Conservation (phyloP, 2,113 vertebrate species). For the Natator depressus region DNA sequence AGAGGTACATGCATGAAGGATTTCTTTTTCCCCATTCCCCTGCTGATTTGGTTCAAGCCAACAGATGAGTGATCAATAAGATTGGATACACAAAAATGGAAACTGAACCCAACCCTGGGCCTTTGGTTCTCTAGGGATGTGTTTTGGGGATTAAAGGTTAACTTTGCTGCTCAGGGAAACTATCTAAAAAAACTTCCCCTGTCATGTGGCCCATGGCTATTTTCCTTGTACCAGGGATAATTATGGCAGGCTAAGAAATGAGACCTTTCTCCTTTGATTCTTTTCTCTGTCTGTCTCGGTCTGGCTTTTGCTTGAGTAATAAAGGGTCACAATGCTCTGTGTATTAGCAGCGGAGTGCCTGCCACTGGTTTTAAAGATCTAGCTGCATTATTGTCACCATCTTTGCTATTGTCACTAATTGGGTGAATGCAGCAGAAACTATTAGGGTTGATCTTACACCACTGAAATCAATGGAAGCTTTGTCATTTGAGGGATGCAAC, state of each 20-base stretch:
- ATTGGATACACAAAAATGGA: slow-evolving; percentile 20
- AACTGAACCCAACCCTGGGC: background rate
- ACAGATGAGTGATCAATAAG: slow-evolving; percentile 13
- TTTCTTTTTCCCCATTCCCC: background rate
- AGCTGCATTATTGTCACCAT: background rate
- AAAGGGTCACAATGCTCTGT: background rate
- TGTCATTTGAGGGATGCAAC: background rate
- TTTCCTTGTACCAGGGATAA: slow-evolving; percentile 9
- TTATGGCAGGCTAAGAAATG: slow-evolving; percentile 8
- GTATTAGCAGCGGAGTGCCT: background rate
- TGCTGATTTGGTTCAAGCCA: background rate
- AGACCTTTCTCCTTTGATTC: background rate
- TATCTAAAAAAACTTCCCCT: background rate
- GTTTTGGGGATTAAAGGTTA: slow-evolving; percentile 37
- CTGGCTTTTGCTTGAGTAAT: background rate
- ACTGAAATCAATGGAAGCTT: background rate
- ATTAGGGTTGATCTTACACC: background rate
- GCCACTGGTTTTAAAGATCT: background rate
- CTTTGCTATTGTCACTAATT: background rate
- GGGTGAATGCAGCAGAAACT: background rate
- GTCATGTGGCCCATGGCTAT: background rate
- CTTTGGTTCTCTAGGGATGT: background rate
- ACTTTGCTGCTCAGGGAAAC: slow-evolving; percentile 13
- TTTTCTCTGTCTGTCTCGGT: background rate
- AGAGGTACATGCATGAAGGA: background rate